Evolutionary conservation across 2,113 vertebrate species (phyloP), one percentile per base, ranked within the genome.

Genomic region (Circaetus cinerascens): DNA sequence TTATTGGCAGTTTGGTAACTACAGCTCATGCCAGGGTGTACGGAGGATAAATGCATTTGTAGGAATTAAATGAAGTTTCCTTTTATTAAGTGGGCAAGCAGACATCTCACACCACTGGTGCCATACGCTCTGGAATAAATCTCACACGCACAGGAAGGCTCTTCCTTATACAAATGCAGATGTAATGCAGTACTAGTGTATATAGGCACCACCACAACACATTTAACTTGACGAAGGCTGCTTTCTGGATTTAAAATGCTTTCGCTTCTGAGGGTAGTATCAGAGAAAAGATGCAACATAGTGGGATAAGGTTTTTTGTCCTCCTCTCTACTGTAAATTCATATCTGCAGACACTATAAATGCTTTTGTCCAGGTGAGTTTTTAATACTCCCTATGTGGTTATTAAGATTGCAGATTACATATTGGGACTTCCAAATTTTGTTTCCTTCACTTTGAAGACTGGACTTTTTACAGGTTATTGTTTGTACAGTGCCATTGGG

Each of bases 121-220:
- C 75, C n/a, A 26, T 63, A 77, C 4, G 9, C 88, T 84, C 51
- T 63, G 80, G 64, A 92, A 92, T 83, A 80, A 77, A 77, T 83
- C 90, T 90, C 51, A 43, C 46, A 67, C 1, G 21, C 72, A 59
- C 5, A 51, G 91, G 25, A 53, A 90, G 25, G 48, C 87, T 88
- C 55, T 85, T 82, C 3, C 15, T 87, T 95, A n/a, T 18, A 90
- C 71, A 94, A 96, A 95, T 96, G 94, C 96, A 93, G 93, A 87
- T 87, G 74, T 89, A 95, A 95, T 97, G 94, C 95, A 95, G 94
- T 57, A 73, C 51, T 60, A 15, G 60, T 85, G 64, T 60, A 26
- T 10, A 62, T 26, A 71, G 87, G 53, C 76, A 91, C 50, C 30
- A 89, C 26, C 56, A 81, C 29, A 32, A 34, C 38, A 75, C 66